Base-by-base conservation (phyloP, 2,797 vertebrate genomes). In the Typhlichthys eigenmanni region DNA sequence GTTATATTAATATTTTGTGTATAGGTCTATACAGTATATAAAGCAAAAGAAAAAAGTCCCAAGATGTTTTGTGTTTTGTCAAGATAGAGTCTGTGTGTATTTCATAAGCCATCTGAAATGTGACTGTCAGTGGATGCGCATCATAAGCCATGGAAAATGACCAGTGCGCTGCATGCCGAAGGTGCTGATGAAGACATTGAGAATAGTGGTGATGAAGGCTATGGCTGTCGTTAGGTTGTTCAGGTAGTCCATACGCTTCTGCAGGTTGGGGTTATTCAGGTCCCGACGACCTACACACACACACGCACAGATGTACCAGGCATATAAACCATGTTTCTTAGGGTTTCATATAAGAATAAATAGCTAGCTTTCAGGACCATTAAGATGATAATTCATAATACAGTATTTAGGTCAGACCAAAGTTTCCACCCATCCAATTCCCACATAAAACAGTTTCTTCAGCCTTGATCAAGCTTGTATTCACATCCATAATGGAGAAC, bases 141-240 rank as follows among this genome's bases (percentile, higher is more conserved):
- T 88, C 85, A 85, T 88, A 5, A 91, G 85, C 87, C 87, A 89
- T 0, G 87, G 88, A 63, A 88, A 89, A 74, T 88, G n/a, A 61
- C 88, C 87, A 0, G 81, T 84, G 16, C 86, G 50, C 72, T 82
- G 81, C 81, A 89, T 87, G 67, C 79, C 88, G 13, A 89, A 89
- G 50, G 79, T 87, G 7, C 84, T 90, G 85, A 89, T 88, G 83
- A 90, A 88, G 66, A 87, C 60, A 81, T 87, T 88, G 73, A 89
- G 67, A 46, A 57, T 55, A 2, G 86, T 75, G 52, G 86, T 88
- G 82, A 88, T 47, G 81, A 88, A 87, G 76, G 87, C 78, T 32
- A 87, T 78, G 74, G 72, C 32, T 64, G 81, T 88, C 0, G 84
- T 76, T 13, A 89, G 56, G 12, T 88, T 91, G 83, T 91, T 91